Conservation (phyloP, 2,113 vertebrate species). For the Aldabrachelys gigantea region DNA sequence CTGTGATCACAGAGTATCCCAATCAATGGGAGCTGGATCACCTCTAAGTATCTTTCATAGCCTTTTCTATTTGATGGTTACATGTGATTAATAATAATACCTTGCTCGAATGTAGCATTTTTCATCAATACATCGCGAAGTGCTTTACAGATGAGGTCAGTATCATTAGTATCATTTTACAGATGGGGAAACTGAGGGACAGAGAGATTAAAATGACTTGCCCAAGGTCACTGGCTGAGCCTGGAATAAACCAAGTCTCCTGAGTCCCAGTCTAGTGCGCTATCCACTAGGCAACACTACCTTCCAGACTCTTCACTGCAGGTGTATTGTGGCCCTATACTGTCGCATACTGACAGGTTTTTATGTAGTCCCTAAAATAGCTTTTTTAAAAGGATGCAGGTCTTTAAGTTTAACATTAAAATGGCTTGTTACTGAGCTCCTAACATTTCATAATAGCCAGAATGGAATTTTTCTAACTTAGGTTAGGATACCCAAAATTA, state of each 20-base stretch:
- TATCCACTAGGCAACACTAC: not conserved
- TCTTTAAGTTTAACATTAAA: not conserved
- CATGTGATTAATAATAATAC: not conserved
- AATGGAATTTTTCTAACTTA: not conserved
- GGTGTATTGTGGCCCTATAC: not conserved
- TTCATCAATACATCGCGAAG: not conserved
- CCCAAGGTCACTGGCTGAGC: not conserved
- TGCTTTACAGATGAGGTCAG: not conserved
- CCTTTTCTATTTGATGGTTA: not conserved
- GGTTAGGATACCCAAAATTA: not conserved
- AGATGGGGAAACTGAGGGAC: not conserved
- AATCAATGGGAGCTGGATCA: not conserved
- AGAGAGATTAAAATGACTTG: not conserved
- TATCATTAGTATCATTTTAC: not conserved
- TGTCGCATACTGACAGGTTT: not conserved
- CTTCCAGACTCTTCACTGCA: not conserved
- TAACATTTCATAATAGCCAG: not conserved
- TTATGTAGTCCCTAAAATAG: not conserved
- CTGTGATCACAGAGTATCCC: not conserved
- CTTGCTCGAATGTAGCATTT: not conserved
- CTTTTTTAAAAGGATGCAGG: not conserved
- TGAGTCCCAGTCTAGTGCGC: not conserved
- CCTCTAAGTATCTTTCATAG: not conserved
- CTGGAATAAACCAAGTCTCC: rapidly evolving
- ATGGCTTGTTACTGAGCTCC: not conserved